Evolutionary conservation across 2,888 invertebrate species (phyloP).

Genomic region (Uloborus plumipes): DNA sequence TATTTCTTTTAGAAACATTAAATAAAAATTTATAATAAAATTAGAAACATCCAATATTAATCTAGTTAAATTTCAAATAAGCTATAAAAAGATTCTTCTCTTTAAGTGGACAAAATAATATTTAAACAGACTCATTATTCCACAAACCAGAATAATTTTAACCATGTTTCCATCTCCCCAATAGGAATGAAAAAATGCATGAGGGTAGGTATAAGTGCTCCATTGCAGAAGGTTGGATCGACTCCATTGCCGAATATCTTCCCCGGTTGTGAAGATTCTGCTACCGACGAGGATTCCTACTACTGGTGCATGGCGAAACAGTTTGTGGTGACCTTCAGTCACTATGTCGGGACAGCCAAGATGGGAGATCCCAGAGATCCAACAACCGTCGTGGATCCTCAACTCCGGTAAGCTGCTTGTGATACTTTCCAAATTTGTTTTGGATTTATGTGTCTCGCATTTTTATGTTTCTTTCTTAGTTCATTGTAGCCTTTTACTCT

Average conservation of each 20-base stretch:
- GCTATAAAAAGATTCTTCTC: too few species aligned
- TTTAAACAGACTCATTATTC: background rate
- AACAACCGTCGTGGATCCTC: conserved; percentile 73
- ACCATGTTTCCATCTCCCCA: background rate
- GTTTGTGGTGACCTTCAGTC: conserved; percentile 71
- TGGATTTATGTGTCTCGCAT: too few species aligned
- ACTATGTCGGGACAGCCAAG: conserved; percentile 74
- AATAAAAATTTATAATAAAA: too few species aligned
- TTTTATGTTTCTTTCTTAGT: too few species aligned
- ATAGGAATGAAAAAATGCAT: conserved; percentile 51
- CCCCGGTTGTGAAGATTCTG: conserved; percentile 50
- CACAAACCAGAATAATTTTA: too few species aligned
- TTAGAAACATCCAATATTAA: too few species aligned
- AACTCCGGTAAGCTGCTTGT: conserved; percentile 64
- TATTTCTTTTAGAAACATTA: too few species aligned
- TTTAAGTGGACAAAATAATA: too few species aligned
- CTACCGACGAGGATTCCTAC: conserved; percentile 42
- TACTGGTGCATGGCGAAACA: conserved; percentile 41
- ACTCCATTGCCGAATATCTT: conserved; percentile 42
- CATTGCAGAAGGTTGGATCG: conserved; percentile 32
- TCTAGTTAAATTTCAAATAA: too few species aligned
- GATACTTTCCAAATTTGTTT: too few species aligned
- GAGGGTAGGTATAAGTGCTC: conserved; percentile 13
- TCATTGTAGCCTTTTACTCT: too few species aligned
- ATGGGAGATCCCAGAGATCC: conserved; percentile 72